Percentiles rank a stretch among this genome's conserved stretches.
phyloP scores from a whole-genome alignment of 1,140 invertebrate genomes.

The Stenopsyche tienmushanensis region DNA sequence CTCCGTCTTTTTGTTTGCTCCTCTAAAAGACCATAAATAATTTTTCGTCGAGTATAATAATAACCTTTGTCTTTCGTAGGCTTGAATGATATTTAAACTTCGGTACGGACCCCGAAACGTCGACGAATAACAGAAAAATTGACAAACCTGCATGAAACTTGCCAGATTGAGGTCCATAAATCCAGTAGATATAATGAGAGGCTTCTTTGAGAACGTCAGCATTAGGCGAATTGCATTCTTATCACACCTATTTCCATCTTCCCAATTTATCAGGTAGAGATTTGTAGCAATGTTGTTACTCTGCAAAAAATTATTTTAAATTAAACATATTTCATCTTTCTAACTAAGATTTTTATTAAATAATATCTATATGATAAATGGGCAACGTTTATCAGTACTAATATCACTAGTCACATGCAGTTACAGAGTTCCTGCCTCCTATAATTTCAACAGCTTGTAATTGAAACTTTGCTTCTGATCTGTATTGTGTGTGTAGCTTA shows the following conservation, averaged over 20 bases:
- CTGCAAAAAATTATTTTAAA: too few relatives aligned
- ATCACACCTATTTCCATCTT: neutral
- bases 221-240: constrained; percentile 8
- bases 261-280: constrained; percentile 11
- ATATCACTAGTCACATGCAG: too few relatives aligned
- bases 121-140: neutral
- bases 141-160: constrained; percentile 8
- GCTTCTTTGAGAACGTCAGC: constrained; percentile 9
- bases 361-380: too few relatives aligned
- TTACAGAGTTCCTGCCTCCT: too few relatives aligned
- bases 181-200: constrained; percentile 6
- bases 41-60: neutral
- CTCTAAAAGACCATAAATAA: constrained; percentile 21
- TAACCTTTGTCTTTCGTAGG: neutral
- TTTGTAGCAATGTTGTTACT: neutral
- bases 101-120: neutral
- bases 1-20: constrained; percentile 27
- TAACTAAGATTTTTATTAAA: too few relatives aligned
- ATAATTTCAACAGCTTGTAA: too few relatives aligned
- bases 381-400: too few relatives aligned
- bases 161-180: constrained; percentile 6
- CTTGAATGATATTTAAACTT: too few relatives aligned
- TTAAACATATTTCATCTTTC: too few relatives aligned
- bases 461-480: too few relatives aligned
- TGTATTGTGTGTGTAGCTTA: too few relatives aligned